Percentiles rank a stretch among this genome's conserved stretches.
Conservation (phyloP, 2,113 vertebrate species). For the Nothoprocta pentlandii region DNA sequence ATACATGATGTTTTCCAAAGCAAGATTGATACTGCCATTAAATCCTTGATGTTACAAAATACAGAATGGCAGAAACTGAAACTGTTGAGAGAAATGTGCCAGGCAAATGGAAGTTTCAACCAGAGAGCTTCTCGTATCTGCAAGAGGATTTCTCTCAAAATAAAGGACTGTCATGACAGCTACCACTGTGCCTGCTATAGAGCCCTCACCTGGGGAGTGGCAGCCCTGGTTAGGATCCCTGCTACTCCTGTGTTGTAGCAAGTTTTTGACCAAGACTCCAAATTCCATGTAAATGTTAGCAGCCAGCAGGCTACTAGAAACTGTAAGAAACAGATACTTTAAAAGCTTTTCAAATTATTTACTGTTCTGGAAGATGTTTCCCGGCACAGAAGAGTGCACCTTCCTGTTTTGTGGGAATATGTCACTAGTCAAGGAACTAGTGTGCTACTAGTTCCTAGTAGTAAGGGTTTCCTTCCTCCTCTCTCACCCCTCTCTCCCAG, state of each 20-base stretch:
- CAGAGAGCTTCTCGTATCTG: not conserved
- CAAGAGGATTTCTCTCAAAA: not conserved
- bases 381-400: not conserved
- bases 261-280: not conserved
- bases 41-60: not conserved
- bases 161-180: not conserved
- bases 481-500: not conserved
- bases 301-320: not conserved
- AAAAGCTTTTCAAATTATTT: not conserved
- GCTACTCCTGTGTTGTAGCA: not conserved
- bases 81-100: not conserved
- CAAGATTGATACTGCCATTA: slow-evolving; percentile 13
- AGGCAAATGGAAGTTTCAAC: not conserved
- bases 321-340: not conserved
- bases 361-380: not conserved
- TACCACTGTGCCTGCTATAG: not conserved
- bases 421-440: not conserved
- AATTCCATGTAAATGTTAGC: not conserved
- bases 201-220: not conserved
- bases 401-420: not conserved
- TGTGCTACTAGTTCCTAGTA: not conserved
- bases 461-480: not conserved
- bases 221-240: not conserved
- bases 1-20: not conserved
- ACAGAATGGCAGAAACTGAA: not conserved